Base-by-base conservation (phyloP, 1,140 invertebrate genomes). In the Bombyx mandarina region DNA sequence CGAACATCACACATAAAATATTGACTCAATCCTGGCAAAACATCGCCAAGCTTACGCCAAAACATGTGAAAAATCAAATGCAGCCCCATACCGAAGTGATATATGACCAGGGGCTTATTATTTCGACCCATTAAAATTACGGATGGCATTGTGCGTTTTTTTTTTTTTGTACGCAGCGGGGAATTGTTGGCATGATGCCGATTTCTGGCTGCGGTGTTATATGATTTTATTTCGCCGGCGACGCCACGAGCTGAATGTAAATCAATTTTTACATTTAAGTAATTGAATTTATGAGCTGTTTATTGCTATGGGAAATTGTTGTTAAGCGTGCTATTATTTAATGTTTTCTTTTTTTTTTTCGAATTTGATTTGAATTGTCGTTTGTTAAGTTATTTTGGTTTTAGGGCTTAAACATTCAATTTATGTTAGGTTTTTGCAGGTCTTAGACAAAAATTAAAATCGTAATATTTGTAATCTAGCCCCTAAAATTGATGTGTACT, bases 261-360 rank as follows among this genome's bases (percentile, higher is more conserved):
- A 75, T 75, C 70, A 73, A 65, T 69, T 75, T 70, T 69, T 71
- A 68, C 68, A 73, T 75, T 56, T 71, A 67, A 73, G 58, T 73
- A 73, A 73, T 73, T 73, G 68, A 71, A 73, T 75, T 66, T 73
- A 73, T 64, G 63, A 65, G 50, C 66, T 69, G 73, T 73, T 75
- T 73, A 75, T 75, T 75, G 68, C 62, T 56, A 57, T 57, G 56
- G 66, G 61, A 68, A 65, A 70, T 69, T 66, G 63, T 60, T 66
- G 61, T 63, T 72, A 70, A 72, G 59, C 62, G 65, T 35, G 61
- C 65, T 66, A 69, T 70, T 70, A 64, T 72, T 70, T 67, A 57
- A 52, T 52, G 26, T 61, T 63, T 63, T 18, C 56, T 22, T 18
- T 35, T 35, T 35, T 35, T 35, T 35, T 3, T 2, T 35, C 2